Conservation (phyloP, 2,113 vertebrate species). For the Sarotherodon lohbergeri region DNA sequence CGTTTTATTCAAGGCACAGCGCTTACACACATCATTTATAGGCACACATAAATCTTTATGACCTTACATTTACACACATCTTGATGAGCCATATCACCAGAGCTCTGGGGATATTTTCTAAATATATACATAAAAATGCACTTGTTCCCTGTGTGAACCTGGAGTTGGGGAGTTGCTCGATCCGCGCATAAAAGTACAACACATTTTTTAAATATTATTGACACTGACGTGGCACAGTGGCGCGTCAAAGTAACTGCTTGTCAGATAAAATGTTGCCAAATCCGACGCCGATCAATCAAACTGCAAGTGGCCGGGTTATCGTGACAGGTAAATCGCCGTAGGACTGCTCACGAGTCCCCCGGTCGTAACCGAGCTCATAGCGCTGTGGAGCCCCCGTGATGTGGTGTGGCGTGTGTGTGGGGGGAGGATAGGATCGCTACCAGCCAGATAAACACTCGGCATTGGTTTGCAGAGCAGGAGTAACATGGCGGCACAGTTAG, state of each 20-base stretch:
- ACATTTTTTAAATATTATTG: not conserved
- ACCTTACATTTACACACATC: not conserved
- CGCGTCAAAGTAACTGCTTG: not conserved
- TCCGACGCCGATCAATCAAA: not conserved
- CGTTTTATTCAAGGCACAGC: not conserved
- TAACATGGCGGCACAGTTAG: slow-evolving; percentile 80
- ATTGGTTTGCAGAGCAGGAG: slow-evolving; percentile 71
- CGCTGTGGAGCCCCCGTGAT: slow-evolving; percentile 59
- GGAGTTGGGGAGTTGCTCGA: not conserved
- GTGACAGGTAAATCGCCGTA: slow-evolving; percentile 28
- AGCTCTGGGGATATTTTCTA: not conserved
- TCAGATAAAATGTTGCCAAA: not conserved
- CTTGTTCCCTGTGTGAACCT: not conserved
- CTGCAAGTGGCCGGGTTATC: not conserved
- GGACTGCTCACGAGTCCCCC: not conserved
- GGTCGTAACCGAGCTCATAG: slow-evolving; percentile 27
- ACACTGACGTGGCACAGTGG: not conserved
- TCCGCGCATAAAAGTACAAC: not conserved
- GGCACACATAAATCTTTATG: slow-evolving; percentile 1
- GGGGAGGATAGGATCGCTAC: slow-evolving; percentile 69
- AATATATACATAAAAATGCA: not conserved
- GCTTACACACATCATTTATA: not conserved
- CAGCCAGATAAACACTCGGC: slow-evolving; percentile 77
- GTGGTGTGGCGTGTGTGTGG: slow-evolving; percentile 50
- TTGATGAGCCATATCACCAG: not conserved